A percentile compares a stretch with the other conserved stretches of the same genome.
These are phyloP conservation scores for Plumapathes pennacea DNA, from an alignment of 92 coral and sea anemone species.

Conservation along the genomic window DNA sequence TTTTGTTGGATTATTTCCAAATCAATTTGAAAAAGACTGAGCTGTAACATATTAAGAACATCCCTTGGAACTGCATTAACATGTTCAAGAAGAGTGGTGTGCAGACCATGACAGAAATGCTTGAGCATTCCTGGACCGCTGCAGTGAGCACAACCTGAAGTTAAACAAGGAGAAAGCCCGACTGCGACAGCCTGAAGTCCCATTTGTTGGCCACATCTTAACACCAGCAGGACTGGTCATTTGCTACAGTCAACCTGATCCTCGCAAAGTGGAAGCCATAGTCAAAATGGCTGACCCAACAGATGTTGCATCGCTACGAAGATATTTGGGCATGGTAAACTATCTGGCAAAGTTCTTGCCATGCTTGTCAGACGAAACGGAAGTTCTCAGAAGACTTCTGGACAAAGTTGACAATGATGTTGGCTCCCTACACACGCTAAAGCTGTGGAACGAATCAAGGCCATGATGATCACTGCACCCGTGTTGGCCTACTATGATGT, in stretches of 20 bases:
- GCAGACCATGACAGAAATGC: conserved; percentile 17
- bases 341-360: conserved; percentile 29
- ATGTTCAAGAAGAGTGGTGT: neutral
- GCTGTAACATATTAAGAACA: neutral
- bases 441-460: conserved; percentile 15
- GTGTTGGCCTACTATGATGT: conserved; percentile 19
- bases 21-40: conserved; percentile 36
- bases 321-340: conserved; percentile 19
- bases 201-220: conserved; percentile 24
- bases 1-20: conserved; percentile 35
- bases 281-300: conserved; percentile 10
- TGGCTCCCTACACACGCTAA: conserved; percentile 12
- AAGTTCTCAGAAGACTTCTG: conserved; percentile 8
- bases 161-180: conserved; percentile 8
- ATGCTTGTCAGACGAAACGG: conserved; percentile 8
- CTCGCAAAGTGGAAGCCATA: conserved; percentile 23
- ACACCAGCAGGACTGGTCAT: conserved; percentile 20
- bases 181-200: conserved; percentile 4
- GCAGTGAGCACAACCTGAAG: conserved; percentile 14
- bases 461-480: conserved; percentile 21
- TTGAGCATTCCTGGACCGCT: conserved; percentile 4
- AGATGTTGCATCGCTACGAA: neutral
- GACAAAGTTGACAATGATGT: conserved; percentile 1
- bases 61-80: conserved; percentile 13
- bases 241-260: too few species aligned